Evolutionary conservation across 2,797 vertebrate genomes (phyloP), one percentile per base, ranked within the genome.

Genomic region (Rhynchonycteris naso): DNA sequence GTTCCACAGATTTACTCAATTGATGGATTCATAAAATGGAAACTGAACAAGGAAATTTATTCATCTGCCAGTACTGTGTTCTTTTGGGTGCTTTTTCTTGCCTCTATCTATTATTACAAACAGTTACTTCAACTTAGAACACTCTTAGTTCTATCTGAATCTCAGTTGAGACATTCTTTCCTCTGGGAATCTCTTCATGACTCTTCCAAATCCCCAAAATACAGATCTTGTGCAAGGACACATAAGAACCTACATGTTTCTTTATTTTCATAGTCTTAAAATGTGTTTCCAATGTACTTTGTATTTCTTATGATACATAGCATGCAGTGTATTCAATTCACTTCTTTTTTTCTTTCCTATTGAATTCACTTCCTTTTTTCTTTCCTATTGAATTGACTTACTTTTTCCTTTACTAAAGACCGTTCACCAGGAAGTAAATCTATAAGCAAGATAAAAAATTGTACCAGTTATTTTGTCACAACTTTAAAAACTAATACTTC

Each of bases 331-430:
- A 81, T 28, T 90, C 30, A 85, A 90, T 88, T 52, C 19, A 68
- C 86, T 95, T 79, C 35, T 86, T 88, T 78, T 69, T 21, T 43
- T 5, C 43, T 43, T 43, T 43, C 5, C 43, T 88, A 76, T 28
- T 90, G 33, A 85, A 88, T 88, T 52, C 22, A 68, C 86, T 95
- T 79, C 35, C 82, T 88, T 78, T 69, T 21, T 43, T 43, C 43
- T 43, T 43, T 43, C 5, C 43, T 43, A 43, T 43, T 43, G 43
- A 43, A 43, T 43, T 43, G 43, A 43, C 43, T 43, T 43, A 43
- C 43, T 69, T 79, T 84, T 21, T 71, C 38, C 54, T 88, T 85
- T 86, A 21, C 28, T 89, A 87, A 90, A 54, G 11, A 74, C 43
- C 7, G 76, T 68, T 79, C 47, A 61, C n/a, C 30, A 83, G n/a